Evolutionary conservation across 2,797 vertebrate species (phyloP).

Genomic region (Miichthys miiuy): DNA sequence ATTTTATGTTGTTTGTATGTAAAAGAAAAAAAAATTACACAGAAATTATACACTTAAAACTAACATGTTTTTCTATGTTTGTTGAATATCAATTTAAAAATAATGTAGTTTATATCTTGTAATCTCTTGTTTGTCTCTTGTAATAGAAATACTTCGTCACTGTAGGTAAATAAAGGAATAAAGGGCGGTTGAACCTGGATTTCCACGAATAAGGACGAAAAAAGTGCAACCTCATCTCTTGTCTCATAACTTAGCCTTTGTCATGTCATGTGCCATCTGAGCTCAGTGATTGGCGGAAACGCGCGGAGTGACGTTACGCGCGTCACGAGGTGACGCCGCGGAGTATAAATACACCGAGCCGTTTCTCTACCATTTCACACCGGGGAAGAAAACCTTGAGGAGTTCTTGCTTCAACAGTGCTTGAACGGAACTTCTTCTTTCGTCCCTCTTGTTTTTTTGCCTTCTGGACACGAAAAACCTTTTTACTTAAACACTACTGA

Average conservation of each 20-base stretch:
- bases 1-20: neutral
- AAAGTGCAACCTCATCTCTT: slow-evolving; percentile 14
- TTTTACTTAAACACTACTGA: slow-evolving; percentile 46
- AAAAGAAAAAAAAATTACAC: neutral
- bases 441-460: neutral
- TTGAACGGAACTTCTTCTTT: slow-evolving; percentile 84
- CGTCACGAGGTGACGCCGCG: neutral
- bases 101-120: rapidly evolving
- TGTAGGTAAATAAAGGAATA: neutral
- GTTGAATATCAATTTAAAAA: too few species aligned
- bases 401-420: slow-evolving; percentile 89
- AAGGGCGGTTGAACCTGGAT: neutral
- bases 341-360: slow-evolving; percentile 59
- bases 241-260: rapidly evolving
- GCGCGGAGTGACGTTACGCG: neutral
- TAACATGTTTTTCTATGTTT: neutral
- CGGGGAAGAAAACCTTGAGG: neutral
- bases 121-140: neutral
- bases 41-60: neutral
- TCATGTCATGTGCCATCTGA: slow-evolving; percentile 1
- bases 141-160: slow-evolving; percentile 21
- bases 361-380: rapidly evolving
- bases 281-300: slow-evolving; percentile 51
- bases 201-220: neutral
- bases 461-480: neutral